Evolutionary conservation across 1,140 invertebrate genomes (phyloP), one percentile per base, ranked within the genome.

Genomic region (Tyrophagus putrescentiae): DNA sequence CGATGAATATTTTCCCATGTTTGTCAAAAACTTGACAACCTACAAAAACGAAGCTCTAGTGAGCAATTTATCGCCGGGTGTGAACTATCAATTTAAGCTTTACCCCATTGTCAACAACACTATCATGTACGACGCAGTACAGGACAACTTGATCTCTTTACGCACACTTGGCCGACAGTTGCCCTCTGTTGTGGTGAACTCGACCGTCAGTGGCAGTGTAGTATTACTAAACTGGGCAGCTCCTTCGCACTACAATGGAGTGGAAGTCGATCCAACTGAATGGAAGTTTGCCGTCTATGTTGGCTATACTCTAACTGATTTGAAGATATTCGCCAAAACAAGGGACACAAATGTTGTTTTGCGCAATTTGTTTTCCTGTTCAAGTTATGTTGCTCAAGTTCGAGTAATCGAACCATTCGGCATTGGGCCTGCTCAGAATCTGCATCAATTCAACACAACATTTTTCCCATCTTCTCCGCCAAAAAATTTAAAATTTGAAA

Each of bases 361-460:
- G 6, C 73, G 76, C 16, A 71, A 79, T 62, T 68, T 89, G 61
- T 76, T 80, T 50, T 76, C 83, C 2, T 88, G 85, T 66, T 81
- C 83, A 65, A 76, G 72, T 0, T 88, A 87, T 66, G 67, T 81
- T 13, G 81, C 87, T 67, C 76, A 77, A 9, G 79, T 87, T n/a
- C 82, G 81, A 0, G 68, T 87, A 1, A 71, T 79, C 32, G 77
- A 76, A 11, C 79, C 80, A 0, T 71, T 75, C 7, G 80, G 81
- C 0, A 67, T 74, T 31, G 85, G 85, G 4, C 82, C 82, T 5
- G 68, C 85, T 13, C 75, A 74, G 25, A 67, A 69, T 3, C 74
- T 78, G 0, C 60, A 71, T 0, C 70, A 70, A n/a, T 71, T 84
- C 2, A 67, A 72, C 3, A 87, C 84, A 0, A 73, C 78, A 58